Base-by-base conservation (phyloP, 1,140 invertebrate species). In the Linepithema humile region DNA sequence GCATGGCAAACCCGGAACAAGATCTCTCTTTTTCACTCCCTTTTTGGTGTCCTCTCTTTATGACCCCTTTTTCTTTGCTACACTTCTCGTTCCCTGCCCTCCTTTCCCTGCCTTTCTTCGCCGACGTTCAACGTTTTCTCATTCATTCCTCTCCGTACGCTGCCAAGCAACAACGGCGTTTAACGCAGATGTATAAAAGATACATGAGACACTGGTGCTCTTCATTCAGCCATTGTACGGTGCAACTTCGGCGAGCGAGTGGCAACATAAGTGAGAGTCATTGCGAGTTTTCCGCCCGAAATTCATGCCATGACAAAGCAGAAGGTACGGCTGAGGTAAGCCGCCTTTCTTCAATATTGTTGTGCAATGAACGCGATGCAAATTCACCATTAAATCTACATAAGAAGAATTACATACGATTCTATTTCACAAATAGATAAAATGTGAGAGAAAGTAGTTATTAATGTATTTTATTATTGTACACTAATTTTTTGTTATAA, bases 1-100 rank as follows among this genome's bases (percentile, higher is more conserved):
- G 85, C 88, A 88, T 89, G 82, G 80, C 82, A 65, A 78, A 88
- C 57, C 65, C 69, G 83, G 82, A 85, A 90, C 84, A 89, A 88
- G 82, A n/a, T 88, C 73, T 67, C 57, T 32, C 15, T 17, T 32
- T 32, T 29, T 3, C 9, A 23, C 10, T 5, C 23, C 26, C 15
- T 43, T 32, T 55, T 50, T 12, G 45, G n/a, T 10, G 20, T 40
- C 53, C 12, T 17, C 26, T 67, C 32, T 4, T n/a, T 7, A 5
- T n/a, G n/a, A 55, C 38, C 45, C 43, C 15, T 3, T 48, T 23
- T 64, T 40, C 15, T n/a, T 74, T 26, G 32, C 45, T 73, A 38
- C 12, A 4, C 12, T 29, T 43, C 12, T 60, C 6, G 0, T 60
- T 50, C 43, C 38, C 32, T 40, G 15, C 26, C 7, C 12, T 38